phyloP scores from a whole-genome alignment of 2,888 invertebrate species.

The Ecliptopera silaceata region DNA sequence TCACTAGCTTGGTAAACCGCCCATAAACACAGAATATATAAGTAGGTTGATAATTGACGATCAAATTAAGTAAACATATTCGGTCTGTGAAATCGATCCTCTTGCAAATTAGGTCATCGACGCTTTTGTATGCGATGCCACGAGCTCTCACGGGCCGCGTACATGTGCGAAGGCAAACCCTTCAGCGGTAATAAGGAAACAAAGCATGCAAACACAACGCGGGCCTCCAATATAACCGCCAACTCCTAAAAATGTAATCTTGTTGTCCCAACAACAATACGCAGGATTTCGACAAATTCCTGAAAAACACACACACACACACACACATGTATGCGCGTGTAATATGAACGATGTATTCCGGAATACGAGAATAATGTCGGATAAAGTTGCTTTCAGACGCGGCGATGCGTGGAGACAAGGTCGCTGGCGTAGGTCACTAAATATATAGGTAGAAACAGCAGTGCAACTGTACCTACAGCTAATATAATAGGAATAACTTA shows the following conservation, averaged over 20 bases:
- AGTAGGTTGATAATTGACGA: no score
- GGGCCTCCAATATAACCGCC: constrained; percentile 1
- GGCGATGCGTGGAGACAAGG: no score
- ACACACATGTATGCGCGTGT: background rate
- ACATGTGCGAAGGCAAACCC: constrained; percentile 1
- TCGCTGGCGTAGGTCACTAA: no score
- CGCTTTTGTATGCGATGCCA: no score
- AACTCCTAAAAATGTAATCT: constrained; percentile 10
- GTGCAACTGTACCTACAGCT: no score
- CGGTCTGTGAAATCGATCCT: no score
- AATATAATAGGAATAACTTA: no score
- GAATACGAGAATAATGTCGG: background rate
- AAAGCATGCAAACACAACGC: constrained; percentile 6
- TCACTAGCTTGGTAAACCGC: no score
- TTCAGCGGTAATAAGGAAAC: constrained; percentile 7
- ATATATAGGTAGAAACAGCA: no score
- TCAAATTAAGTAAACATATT: no score
- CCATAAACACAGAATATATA: no score
- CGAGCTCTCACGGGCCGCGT: background rate
- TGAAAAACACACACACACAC: background rate
- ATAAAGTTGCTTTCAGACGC: background rate
- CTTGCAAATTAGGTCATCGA: no score
- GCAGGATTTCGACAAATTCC: background rate
- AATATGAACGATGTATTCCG: background rate
- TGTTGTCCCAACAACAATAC: constrained; percentile 9